Evolutionary conservation across 2,888 invertebrate genomes (phyloP).

Genomic region (Latrodectus elegans): DNA sequence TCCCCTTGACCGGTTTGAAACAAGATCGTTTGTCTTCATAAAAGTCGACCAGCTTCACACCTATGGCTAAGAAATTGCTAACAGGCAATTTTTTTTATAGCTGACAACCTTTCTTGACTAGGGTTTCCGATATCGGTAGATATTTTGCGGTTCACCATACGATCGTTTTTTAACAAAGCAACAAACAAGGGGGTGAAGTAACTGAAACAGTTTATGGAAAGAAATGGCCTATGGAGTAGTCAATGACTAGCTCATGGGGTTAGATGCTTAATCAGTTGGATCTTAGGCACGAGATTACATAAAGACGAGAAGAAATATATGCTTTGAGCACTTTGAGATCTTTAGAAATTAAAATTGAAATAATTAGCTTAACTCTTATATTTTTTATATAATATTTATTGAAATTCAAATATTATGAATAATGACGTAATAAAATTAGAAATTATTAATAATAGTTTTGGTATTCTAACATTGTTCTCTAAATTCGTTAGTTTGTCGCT

Average conservation of each 20-base stretch:
- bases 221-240: neutral
- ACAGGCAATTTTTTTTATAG: conserved; percentile 20
- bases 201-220: neutral
- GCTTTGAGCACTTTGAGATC: too few species aligned
- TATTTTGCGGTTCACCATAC: conserved; percentile 11
- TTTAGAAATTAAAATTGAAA: too few species aligned
- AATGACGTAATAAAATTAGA: too few species aligned
- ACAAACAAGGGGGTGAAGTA: neutral
- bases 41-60: conserved; percentile 4
- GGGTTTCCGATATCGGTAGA: conserved; percentile 4
- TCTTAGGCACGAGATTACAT: too few species aligned
- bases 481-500: too few species aligned
- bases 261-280: neutral
- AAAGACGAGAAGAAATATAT: too few species aligned
- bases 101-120: neutral
- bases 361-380: too few species aligned
- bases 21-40: conserved; percentile 27
- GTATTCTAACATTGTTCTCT: too few species aligned
- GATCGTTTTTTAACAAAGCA: neutral
- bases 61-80: conserved; percentile 1
- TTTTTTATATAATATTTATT: too few species aligned
- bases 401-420: too few species aligned
- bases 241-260: neutral
- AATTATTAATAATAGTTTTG: too few species aligned
- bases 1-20: conserved; percentile 35